A percentile compares a stretch with the other conserved stretches of the same genome.
These are phyloP conservation scores for Gnathonemus longibarbis DNA, from an alignment of 2,113 vertebrate genomes.

Conservation along the genomic window DNA sequence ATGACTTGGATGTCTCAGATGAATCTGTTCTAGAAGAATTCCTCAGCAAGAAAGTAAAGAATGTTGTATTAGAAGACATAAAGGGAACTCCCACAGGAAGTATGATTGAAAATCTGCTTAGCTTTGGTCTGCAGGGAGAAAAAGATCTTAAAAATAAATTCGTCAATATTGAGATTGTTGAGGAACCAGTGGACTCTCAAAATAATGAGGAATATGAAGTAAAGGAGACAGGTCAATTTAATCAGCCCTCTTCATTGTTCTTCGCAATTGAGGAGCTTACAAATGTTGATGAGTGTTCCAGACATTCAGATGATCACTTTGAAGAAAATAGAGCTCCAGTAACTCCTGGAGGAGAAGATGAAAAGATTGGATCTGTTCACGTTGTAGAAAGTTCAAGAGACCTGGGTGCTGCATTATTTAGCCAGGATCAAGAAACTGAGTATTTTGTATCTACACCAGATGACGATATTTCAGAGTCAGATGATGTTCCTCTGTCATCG, in stretches of 20 bases:
- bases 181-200: conserved; percentile 65
- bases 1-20: conserved; percentile 66
- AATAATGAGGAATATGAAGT: conserved; percentile 53
- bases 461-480: conserved; percentile 55
- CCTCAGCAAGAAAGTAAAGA: conserved; percentile 60
- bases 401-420: conserved; percentile 41
- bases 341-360: conserved; percentile 21
- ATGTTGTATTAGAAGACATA: conserved; percentile 60
- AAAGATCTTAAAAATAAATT: conserved; percentile 58
- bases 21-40: conserved; percentile 56
- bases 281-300: conserved; percentile 48
- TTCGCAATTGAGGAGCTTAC: conserved; percentile 83
- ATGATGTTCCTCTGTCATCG: conserved; percentile 63
- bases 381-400: conserved; percentile 49
- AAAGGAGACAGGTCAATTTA: conserved; percentile 32
- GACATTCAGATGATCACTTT: conserved; percentile 30
- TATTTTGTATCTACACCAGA: conserved; percentile 91
- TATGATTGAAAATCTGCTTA: conserved; percentile 71
- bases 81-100: conserved; percentile 61
- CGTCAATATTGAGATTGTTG: conserved; percentile 83
- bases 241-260: conserved; percentile 57
- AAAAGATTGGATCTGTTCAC: conserved; percentile 44
- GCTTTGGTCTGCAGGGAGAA: conserved; percentile 58
- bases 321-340: conserved; percentile 28
- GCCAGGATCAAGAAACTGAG: conserved; percentile 61